Conservation (phyloP, 2,797 vertebrate species). For the Bradypodion pumilum region DNA sequence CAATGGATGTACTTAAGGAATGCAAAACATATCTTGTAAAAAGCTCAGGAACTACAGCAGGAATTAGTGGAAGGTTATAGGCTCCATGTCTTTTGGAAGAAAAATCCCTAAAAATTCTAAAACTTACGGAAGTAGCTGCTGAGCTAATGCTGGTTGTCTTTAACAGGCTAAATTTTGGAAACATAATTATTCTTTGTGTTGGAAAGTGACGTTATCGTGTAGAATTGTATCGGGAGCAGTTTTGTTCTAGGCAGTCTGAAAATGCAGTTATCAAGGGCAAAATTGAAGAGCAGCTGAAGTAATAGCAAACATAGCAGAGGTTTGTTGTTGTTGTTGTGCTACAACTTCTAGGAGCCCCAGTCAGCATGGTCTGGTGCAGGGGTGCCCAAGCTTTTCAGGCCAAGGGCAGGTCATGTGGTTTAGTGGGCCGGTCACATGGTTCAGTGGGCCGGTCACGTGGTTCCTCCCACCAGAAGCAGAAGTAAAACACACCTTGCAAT, state of each 20-base stretch:
- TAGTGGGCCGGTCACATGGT: too few species aligned
- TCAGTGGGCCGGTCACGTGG: too few species aligned
- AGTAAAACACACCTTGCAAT: too few species aligned
- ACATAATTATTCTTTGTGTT: slow-evolving; percentile 1
- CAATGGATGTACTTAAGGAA: slow-evolving; percentile 14
- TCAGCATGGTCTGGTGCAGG: too few species aligned
- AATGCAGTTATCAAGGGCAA: background rate
- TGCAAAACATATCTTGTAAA: slow-evolving; percentile 7
- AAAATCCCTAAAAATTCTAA: background rate
- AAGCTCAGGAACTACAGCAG: background rate
- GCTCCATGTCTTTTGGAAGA: background rate
- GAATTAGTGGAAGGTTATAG: background rate
- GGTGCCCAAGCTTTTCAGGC: too few species aligned
- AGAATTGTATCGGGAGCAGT: background rate
- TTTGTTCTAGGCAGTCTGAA: background rate
- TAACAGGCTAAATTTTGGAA: background rate
- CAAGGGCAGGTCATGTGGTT: too few species aligned
- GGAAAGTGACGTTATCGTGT: background rate
- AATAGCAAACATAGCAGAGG: too few species aligned
- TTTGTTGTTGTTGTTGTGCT: too few species aligned
- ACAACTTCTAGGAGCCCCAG: too few species aligned
- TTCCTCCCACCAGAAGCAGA: too few species aligned
- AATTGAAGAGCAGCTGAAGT: background rate
- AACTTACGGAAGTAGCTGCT: background rate
- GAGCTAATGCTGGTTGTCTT: background rate